A percentile compares a stretch with the other conserved stretches of the same genome.
Conservation (phyloP, 2,888 invertebrate species). For the Tenthredo amoena region DNA sequence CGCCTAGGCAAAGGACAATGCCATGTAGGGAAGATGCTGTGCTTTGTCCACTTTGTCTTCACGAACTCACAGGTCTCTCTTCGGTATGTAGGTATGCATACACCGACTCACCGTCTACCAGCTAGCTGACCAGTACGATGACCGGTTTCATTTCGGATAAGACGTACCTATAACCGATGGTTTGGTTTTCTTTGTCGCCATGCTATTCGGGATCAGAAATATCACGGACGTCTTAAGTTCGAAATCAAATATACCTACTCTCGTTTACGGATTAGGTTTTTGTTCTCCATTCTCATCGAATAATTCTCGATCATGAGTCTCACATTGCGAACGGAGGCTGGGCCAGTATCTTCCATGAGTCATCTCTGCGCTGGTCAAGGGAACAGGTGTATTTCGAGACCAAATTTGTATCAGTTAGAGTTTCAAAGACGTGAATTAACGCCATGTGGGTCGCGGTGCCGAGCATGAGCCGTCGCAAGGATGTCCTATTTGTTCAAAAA, state of each 20-base stretch:
- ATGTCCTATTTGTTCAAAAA: background rate
- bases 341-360: constrained; percentile 34
- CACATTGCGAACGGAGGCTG: background rate
- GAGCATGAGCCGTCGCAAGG: background rate
- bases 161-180: background rate
- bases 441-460: constrained; percentile 26
- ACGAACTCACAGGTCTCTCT: constrained; percentile 2
- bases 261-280: background rate
- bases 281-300: background rate
- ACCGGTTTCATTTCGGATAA: constrained; percentile 48
- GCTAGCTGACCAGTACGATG: background rate
- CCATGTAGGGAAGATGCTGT: constrained; percentile 26
- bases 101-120: background rate
- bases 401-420: constrained; percentile 30
- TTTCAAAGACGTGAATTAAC: background rate
- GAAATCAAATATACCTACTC: background rate
- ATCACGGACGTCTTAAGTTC: background rate
- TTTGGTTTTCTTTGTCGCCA: background rate
- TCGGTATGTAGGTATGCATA: constrained; percentile 15
- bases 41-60: constrained; percentile 49
- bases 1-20: constrained; percentile 34
- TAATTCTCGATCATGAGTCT: background rate
- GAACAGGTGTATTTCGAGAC: constrained; percentile 34
- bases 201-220: background rate
- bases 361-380: background rate